Conservation (phyloP, 1,140 invertebrate species). For the Zaprionus ghesquierei region DNA sequence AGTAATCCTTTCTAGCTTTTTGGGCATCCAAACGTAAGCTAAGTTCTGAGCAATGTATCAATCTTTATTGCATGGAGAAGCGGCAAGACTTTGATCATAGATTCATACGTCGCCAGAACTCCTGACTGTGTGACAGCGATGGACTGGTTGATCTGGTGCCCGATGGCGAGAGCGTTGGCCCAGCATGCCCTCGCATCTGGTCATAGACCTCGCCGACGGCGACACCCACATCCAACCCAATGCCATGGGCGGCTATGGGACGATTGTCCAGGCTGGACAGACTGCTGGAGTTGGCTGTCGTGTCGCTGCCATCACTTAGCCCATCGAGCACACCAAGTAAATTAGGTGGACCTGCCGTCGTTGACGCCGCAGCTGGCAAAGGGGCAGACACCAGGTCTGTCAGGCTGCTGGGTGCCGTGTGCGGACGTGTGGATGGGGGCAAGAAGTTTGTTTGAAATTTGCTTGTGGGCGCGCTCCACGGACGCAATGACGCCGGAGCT, state of each 20-base stretch:
- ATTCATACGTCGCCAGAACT: constrained; percentile 60
- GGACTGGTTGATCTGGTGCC: constrained; percentile 8
- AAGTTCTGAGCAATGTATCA: neutral
- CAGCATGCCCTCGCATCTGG: constrained; percentile 1
- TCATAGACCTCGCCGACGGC: constrained; percentile 1
- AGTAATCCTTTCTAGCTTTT: no score
- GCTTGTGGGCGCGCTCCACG: constrained; percentile 48
- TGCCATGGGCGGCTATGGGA: neutral
- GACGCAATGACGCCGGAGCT: no score
- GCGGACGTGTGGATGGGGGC: constrained; percentile 21
- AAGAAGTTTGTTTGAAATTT: neutral
- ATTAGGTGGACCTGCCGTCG: neutral
- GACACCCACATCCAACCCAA: no score
- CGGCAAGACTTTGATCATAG: constrained; percentile 19
- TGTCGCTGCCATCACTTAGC: constrained; percentile 16
- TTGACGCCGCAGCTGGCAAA: neutral
- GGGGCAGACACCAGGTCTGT: neutral
- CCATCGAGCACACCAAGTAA: constrained; percentile 3
- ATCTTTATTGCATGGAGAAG: neutral
- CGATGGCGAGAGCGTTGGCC: neutral
- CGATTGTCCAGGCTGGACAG: neutral
- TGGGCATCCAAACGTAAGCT: no score
- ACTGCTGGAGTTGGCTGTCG: constrained; percentile 14
- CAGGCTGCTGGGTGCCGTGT: constrained; percentile 51
- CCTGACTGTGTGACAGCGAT: constrained; percentile 35